Conservation (phyloP, 2,797 vertebrate species). For the Eupleurogrammus muticus region DNA sequence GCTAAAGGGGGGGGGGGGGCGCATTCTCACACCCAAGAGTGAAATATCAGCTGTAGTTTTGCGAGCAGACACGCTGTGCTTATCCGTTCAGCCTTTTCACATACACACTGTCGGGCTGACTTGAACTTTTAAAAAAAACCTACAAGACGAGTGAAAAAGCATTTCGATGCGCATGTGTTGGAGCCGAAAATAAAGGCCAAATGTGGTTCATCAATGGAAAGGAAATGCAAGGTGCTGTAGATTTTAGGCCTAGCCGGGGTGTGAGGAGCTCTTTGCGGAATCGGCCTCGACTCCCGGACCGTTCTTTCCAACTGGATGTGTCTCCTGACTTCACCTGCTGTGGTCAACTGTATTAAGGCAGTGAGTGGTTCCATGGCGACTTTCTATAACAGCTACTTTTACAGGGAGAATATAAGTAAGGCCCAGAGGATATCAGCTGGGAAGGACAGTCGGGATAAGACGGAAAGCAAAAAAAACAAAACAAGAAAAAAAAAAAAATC, state of each 20-base stretch:
- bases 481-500: constrained; percentile 25
- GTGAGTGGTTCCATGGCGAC: constrained; percentile 83
- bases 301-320: constrained; percentile 51
- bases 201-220: constrained; percentile 46
- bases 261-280: constrained; percentile 49
- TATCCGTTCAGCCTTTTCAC: constrained; percentile 52
- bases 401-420: constrained; percentile 73
- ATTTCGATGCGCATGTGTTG: constrained; percentile 34
- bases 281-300: constrained; percentile 29
- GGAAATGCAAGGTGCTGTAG: constrained; percentile 51
- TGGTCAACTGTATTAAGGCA: constrained; percentile 86
- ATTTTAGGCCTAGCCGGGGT: constrained; percentile 44
- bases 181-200: constrained; percentile 32
- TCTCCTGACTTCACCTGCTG: constrained; percentile 76
- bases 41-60: constrained; percentile 70
- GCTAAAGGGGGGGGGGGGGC: background rate
- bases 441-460: constrained; percentile 55
- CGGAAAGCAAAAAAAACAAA: constrained; percentile 15
- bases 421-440: constrained; percentile 67
- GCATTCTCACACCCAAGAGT: constrained; percentile 68
- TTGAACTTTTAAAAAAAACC: constrained; percentile 45
- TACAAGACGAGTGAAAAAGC: background rate
- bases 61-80: constrained; percentile 67
- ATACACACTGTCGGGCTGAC: constrained; percentile 42
- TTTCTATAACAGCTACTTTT: constrained; percentile 77